Conservation (phyloP, 2,888 invertebrate species). For the Cantharis flavilabris region DNA sequence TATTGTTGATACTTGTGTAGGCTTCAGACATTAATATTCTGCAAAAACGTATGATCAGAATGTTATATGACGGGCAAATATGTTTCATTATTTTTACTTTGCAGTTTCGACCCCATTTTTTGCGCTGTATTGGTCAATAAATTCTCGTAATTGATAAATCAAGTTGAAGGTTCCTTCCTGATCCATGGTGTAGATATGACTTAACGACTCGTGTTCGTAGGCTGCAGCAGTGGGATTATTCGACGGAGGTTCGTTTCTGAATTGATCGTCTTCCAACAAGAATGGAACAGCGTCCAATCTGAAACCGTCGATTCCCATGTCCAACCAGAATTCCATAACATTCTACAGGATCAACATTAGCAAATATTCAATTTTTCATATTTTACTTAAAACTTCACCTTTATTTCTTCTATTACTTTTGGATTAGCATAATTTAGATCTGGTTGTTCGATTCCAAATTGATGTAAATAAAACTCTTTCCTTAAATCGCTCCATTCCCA, state of each 20-base stretch:
- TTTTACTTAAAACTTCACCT: background rate
- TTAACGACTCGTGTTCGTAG: constrained; percentile 60
- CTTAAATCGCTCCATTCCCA: constrained; percentile 7
- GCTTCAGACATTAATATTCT: constrained; percentile 80
- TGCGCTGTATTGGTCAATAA: constrained; percentile 62
- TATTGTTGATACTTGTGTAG: constrained; percentile 64
- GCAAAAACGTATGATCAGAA: constrained; percentile 32
- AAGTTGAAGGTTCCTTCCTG: constrained; percentile 65
- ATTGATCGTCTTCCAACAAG: constrained; percentile 53
- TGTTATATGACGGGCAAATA: background rate
- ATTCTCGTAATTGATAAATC: constrained; percentile 68
- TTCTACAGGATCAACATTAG: constrained; percentile 54
- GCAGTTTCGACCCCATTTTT: constrained; percentile 31
- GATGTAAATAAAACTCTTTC: constrained; percentile 75
- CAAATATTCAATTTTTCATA: background rate
- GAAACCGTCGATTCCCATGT: constrained; percentile 85
- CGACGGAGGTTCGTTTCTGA: constrained; percentile 53
- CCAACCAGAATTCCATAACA: constrained; percentile 77
- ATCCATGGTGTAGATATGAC: constrained; percentile 66
- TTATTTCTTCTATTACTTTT: constrained; percentile 43
- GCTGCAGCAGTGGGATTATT: constrained; percentile 30
- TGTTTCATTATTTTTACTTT: background rate
- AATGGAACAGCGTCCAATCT: constrained; percentile 75
- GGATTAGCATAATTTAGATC: constrained; percentile 81
- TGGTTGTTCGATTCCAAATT: constrained; percentile 75